These are phyloP conservation scores for Sarcophaga subvicina DNA, from an alignment of 2,888 invertebrate species.

Conservation along the genomic window DNA sequence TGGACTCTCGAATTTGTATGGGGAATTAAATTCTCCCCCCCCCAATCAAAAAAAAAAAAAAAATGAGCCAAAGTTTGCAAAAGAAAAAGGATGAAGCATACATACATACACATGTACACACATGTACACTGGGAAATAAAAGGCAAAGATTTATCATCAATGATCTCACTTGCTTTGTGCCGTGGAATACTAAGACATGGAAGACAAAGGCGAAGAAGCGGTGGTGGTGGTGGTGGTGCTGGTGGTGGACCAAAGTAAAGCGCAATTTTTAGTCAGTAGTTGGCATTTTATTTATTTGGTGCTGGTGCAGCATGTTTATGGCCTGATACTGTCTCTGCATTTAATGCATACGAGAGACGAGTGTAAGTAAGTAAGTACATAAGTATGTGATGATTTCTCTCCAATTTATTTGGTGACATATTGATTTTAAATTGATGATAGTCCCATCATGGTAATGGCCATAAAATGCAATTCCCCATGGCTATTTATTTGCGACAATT, in stretches of 20 bases:
- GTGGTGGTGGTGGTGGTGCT: too few relatives aligned
- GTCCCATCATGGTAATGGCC: slow-evolving; percentile 74
- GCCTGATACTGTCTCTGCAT: slow-evolving; percentile 67
- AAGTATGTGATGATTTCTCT: slow-evolving; percentile 80
- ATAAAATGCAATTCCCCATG: slow-evolving; percentile 66
- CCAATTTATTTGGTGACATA: slow-evolving; percentile 82
- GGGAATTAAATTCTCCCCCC: neutral
- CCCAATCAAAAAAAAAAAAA: neutral
- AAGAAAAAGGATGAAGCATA: slow-evolving; percentile 37
- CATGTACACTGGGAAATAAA: neutral
- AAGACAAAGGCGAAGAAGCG: too few relatives aligned
- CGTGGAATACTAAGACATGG: neutral
- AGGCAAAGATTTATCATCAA: slow-evolving; percentile 65
- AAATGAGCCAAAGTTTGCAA: neutral
- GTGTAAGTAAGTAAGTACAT: too few relatives aligned
- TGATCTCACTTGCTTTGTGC: slow-evolving; percentile 61
- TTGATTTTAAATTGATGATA: slow-evolving; percentile 82
- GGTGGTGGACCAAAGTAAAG: neutral
- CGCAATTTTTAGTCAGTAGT: slow-evolving; percentile 48
- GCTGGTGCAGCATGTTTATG: slow-evolving; percentile 68
- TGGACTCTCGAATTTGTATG: slow-evolving; percentile 31
- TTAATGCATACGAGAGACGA: slow-evolving; percentile 29
- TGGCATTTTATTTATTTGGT: slow-evolving; percentile 69
- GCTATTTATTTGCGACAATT: slow-evolving; percentile 67
- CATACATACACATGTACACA: too few relatives aligned